Evolutionary conservation across 2,888 invertebrate species (phyloP).

Genomic region (Caenorhabditis virilis): DNA sequence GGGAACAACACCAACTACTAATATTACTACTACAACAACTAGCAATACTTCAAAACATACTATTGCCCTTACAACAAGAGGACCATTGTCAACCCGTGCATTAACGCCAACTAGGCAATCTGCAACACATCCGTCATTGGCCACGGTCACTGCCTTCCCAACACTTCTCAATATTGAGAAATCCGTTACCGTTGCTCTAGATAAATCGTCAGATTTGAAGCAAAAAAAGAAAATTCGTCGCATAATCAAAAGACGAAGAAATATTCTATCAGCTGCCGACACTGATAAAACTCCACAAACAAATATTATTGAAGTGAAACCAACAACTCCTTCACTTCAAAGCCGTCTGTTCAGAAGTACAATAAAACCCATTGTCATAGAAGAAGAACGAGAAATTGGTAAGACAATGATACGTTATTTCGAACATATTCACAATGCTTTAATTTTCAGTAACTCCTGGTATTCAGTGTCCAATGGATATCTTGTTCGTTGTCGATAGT

Average conservation of each 20-base stretch:
- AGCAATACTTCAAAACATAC: not conserved
- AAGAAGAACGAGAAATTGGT: slow-evolving; percentile 24
- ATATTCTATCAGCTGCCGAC: slow-evolving; percentile 13
- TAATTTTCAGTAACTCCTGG: slow-evolving; percentile 6
- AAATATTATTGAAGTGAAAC: slow-evolving; percentile 16
- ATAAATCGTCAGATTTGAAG: slow-evolving; percentile 4
- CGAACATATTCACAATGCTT: not conserved
- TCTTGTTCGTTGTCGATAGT: slow-evolving; percentile 64
- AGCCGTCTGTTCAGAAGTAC: slow-evolving; percentile 11
- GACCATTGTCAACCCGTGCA: not conserved
- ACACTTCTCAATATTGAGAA: slow-evolving; percentile 29
- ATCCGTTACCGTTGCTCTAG: slow-evolving; percentile 24
- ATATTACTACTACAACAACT: slow-evolving; percentile 3
- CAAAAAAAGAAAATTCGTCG: slow-evolving; percentile 27
- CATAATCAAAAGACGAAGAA: slow-evolving; percentile 36
- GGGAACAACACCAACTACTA: slow-evolving; percentile 5
- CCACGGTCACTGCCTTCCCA: slow-evolving; percentile 21
- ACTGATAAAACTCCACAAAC: slow-evolving; percentile 15
- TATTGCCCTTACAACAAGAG: not conserved
- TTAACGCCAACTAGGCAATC: not conserved
- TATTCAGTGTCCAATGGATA: slow-evolving; percentile 58
- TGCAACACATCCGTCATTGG: not conserved
- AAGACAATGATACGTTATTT: no score
- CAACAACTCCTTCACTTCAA: slow-evolving; percentile 13
- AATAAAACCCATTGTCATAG: slow-evolving; percentile 9